Percentiles rank a stretch among this genome's conserved stretches.
phyloP scores from a whole-genome alignment of 53 echinoderm and acorn worm species.

The Crossaster papposus region DNA sequence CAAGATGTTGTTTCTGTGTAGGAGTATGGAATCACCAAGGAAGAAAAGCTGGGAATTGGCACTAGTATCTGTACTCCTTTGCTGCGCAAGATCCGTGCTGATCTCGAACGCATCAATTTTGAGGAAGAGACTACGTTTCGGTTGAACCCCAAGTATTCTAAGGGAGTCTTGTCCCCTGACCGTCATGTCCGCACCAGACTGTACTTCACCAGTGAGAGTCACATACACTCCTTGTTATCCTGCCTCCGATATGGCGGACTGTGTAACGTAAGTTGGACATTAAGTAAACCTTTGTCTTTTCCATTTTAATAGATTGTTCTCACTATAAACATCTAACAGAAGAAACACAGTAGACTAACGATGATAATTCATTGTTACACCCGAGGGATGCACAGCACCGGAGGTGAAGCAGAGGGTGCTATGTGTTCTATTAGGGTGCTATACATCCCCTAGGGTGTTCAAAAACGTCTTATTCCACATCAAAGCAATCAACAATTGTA shows the following conservation, averaged over 20 bases:
- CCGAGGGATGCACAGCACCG: no score
- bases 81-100: slow-evolving; percentile 85
- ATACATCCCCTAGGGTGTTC: no score
- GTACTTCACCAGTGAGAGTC: slow-evolving; percentile 99
- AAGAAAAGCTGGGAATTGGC: slow-evolving; percentile 91
- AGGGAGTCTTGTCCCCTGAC: slow-evolving; percentile 91
- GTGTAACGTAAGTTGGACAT: slow-evolving; percentile 78
- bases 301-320: no score
- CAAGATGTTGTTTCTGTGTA: not conserved
- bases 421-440: no score
- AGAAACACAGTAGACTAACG: not conserved
- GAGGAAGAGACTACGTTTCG: slow-evolving; percentile 91
- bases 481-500: no score
- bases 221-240: slow-evolving; percentile 91
- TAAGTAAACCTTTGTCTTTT: no score
- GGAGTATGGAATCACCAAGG: slow-evolving; percentile 89
- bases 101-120: slow-evolving; percentile 84
- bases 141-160: slow-evolving; percentile 89
- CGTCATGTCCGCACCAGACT: slow-evolving; percentile 92
- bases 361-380: no score
- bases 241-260: slow-evolving; percentile 87
- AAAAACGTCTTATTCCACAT: no score
- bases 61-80: slow-evolving; percentile 90
- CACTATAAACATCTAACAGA: no score
- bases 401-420: no score